Conservation (phyloP, 2,113 vertebrate genomes). For the Caranx melampygus region DNA sequence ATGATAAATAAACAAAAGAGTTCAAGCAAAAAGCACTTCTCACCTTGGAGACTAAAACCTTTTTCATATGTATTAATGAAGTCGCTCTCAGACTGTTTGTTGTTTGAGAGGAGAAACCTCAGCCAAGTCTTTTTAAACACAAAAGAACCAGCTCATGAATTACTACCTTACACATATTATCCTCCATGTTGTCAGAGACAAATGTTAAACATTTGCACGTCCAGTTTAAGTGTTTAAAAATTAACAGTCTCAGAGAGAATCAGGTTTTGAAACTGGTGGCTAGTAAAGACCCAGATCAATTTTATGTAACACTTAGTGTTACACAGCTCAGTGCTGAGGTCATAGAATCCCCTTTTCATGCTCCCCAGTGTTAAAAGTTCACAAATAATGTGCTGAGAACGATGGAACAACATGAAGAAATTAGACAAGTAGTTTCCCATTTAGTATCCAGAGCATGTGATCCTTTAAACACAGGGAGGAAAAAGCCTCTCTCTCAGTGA, state of each 20-base stretch:
- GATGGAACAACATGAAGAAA: background rate
- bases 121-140: background rate
- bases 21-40: background rate
- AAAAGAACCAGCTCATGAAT: background rate
- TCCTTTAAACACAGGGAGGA: background rate
- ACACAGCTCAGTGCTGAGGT: background rate
- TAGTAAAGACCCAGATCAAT: background rate
- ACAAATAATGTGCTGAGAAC: background rate
- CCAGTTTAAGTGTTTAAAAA: background rate
- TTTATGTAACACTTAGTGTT: background rate
- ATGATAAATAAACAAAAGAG: background rate
- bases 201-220: background rate
- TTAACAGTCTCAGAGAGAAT: background rate
- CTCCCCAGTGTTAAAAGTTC: background rate
- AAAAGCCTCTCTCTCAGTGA: background rate
- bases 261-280: background rate
- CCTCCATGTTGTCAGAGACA: background rate
- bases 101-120: background rate
- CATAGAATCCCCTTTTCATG: background rate
- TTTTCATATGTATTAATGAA: background rate
- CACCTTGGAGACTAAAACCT: background rate
- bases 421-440: conserved; percentile 9
- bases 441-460: background rate
- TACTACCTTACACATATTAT: background rate
- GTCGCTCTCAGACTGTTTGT: background rate